Evolutionary conservation across 2,797 vertebrate species (phyloP), one percentile per base, ranked within the genome.

Genomic region (Clarias fuscus): DNA sequence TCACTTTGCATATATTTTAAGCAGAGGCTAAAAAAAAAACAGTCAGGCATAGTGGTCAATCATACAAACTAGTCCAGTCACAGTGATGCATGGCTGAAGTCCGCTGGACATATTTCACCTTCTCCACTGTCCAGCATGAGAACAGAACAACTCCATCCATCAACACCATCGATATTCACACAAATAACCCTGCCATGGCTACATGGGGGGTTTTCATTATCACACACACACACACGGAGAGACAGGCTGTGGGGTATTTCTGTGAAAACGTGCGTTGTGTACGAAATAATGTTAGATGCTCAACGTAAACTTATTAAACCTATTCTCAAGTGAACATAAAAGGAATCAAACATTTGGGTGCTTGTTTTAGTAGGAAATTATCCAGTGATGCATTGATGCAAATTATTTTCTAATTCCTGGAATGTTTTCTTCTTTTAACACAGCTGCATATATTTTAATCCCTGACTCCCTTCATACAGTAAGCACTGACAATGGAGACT

Each of bases 71-170:
- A 77, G 87, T 85, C 79, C 62, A 80, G 59, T 64, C 88, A 84
- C 64, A 79, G 84, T 88, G 88, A 87, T 84, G 14, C 75, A 84
- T 79, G 75, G 70, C 68, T 70, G 71, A 84, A 77, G 84, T 53
- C 81, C 37, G 65, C 88, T 64, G 77, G 84, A 84, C 82, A 67
- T 84, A 88, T 87, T 85, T 90, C 84, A 80, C 77, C 77, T 80
- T 64, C 59, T 82, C 33, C 56, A n/a, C 61, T 81, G 83, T 80
- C 80, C 83, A 59, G 72, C 78, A 85, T 58, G 82, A 75, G 84
- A 86, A 81, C 83, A 84, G 62, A 62, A 88, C 85, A 89, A 84
- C 40, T 58, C 43, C 85, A 90, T 90, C 88, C 85, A 86, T 90
- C 89, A 89, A 65, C 56, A 64, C 80, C 87, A 43, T 84, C 82